phyloP scores from a whole-genome alignment of 2,888 invertebrate species.

The Flexamia atlantica region DNA sequence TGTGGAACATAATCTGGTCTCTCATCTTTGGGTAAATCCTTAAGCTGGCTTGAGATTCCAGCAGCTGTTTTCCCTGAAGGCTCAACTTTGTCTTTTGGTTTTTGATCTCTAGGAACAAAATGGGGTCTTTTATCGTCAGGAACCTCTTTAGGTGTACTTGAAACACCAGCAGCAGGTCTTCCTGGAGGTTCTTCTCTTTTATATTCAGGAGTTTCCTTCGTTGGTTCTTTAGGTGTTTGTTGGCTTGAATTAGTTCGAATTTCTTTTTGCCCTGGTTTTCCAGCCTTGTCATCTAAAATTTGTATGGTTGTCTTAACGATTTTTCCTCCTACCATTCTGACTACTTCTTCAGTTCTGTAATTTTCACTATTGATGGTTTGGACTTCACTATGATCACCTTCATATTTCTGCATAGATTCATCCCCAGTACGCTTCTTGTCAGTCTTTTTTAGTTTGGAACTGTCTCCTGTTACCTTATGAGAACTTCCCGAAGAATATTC shows the following conservation, averaged over 20 bases:
- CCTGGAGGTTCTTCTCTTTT: conserved; percentile 17
- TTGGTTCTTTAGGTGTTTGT: too few relatives aligned
- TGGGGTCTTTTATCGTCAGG: background rate
- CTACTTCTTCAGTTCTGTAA: conserved; percentile 61
- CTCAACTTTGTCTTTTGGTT: background rate
- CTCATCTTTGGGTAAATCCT: conserved; percentile 24
- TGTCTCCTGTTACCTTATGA: background rate
- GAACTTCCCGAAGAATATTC: background rate
- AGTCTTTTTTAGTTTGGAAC: background rate
- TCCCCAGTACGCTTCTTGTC: background rate
- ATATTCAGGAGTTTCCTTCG: background rate
- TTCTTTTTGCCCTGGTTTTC: background rate
- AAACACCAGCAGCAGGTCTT: conserved; percentile 33
- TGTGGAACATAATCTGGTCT: conserved; percentile 22
- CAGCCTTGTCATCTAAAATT: conserved; percentile 21
- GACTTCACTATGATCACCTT: background rate
- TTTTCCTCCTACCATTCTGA: conserved; percentile 67
- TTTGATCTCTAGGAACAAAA: conserved; percentile 10
- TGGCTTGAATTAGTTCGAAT: too few relatives aligned
- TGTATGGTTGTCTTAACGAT: conserved; percentile 60
- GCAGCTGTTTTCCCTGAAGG: conserved; percentile 18
- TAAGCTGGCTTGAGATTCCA: background rate
- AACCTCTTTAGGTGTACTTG: background rate
- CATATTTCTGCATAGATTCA: background rate
- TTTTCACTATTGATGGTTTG: background rate